Percentiles rank a stretch among this genome's conserved stretches.
Conservation (phyloP, 2,888 invertebrate genomes). For the Fabriciana adippe region DNA sequence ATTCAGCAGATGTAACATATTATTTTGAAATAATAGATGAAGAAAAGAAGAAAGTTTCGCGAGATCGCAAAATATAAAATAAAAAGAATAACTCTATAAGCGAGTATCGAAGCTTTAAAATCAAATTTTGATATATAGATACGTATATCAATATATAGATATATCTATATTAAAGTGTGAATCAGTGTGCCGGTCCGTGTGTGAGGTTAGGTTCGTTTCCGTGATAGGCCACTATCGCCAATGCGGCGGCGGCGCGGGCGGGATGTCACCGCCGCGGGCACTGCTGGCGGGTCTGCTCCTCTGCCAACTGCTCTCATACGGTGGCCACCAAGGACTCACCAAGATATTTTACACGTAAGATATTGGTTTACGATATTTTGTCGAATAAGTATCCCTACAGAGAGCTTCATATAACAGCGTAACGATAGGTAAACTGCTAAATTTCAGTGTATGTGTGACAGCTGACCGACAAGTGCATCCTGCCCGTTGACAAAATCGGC, state of each 20-base stretch:
- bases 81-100: not conserved
- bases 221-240: slow-evolving; percentile 71
- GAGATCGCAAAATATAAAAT: not conserved
- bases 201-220: slow-evolving; percentile 47
- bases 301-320: slow-evolving; percentile 77
- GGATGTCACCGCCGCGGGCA: slow-evolving; percentile 80
- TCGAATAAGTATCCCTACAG: not conserved
- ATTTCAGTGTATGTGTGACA: no score
- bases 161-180: slow-evolving; percentile 21
- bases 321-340: slow-evolving; percentile 81
- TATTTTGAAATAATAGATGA: slow-evolving; percentile 8
- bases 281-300: slow-evolving; percentile 75
- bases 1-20: not conserved
- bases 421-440: no score
- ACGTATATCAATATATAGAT: no score
- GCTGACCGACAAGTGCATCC: no score
- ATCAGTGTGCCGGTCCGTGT: slow-evolving; percentile 27
- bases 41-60: slow-evolving; percentile 14
- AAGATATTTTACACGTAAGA: slow-evolving; percentile 80
- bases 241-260: slow-evolving; percentile 75
- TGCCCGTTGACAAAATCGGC: no score
- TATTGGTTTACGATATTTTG: not conserved
- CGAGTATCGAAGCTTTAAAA: not conserved
- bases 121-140: no score
- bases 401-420: no score